Conservation (phyloP, 1,140 invertebrate genomes). For the Chelonus insularis region DNA sequence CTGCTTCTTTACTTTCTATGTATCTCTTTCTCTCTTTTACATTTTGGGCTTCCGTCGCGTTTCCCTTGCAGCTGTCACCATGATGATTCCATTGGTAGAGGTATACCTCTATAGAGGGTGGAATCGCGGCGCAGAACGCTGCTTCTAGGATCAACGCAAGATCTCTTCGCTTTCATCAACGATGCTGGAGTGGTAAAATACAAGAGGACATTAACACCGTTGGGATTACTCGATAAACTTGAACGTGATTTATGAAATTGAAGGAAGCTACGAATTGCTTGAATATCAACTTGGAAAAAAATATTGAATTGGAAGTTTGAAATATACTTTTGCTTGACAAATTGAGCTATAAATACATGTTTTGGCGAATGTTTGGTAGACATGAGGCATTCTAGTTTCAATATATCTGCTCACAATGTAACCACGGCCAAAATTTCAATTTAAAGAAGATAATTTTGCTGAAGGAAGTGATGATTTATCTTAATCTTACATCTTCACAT, state of each 20-base stretch:
- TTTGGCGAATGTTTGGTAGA: too few species aligned
- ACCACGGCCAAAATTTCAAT: too few species aligned
- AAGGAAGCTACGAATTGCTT: not conserved
- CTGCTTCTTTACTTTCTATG: slow-evolving; percentile 37
- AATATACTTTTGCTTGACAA: not conserved
- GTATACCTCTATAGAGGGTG: too few species aligned
- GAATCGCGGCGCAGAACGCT: slow-evolving; percentile 36
- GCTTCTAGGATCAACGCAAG: slow-evolving; percentile 54
- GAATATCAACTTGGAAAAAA: too few species aligned
- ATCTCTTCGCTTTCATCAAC: slow-evolving; percentile 44
- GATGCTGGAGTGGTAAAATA: slow-evolving; percentile 36
- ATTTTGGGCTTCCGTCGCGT: too few species aligned
- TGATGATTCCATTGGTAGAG: slow-evolving; percentile 31
- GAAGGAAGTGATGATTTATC: too few species aligned
- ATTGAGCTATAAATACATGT: too few species aligned
- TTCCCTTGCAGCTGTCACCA: not conserved
- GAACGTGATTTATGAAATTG: slow-evolving; percentile 50
- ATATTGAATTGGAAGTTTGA: too few species aligned
- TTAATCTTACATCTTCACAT: too few species aligned
- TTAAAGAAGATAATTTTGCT: too few species aligned
- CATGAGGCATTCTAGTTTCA: too few species aligned
- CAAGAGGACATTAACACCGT: slow-evolving; percentile 53
- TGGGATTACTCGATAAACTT: slow-evolving; percentile 57
- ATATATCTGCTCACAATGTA: too few species aligned
- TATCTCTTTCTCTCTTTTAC: slow-evolving; percentile 20